These are phyloP conservation scores for Hyperoplus immaculatus DNA, from an alignment of 2,797 vertebrate genomes.

Conservation along the genomic window DNA sequence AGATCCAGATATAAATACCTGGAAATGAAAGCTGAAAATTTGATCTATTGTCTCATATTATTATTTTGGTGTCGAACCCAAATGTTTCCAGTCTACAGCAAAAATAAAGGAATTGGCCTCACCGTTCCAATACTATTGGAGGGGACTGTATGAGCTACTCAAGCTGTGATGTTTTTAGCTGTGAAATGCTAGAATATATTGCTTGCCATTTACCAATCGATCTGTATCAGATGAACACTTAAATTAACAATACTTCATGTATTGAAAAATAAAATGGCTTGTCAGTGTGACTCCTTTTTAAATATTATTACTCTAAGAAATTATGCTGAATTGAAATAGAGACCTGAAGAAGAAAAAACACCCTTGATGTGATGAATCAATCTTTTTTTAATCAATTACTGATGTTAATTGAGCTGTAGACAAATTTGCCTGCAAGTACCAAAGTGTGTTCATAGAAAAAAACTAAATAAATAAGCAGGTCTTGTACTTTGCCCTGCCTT, in stretches of 20 bases:
- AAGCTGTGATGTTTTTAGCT: conserved; percentile 32
- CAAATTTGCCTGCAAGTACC: conserved; percentile 40
- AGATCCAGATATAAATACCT: too few relatives aligned
- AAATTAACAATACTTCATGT: conserved; percentile 20
- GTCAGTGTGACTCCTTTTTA: conserved; percentile 28
- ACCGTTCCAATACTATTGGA: too few relatives aligned
- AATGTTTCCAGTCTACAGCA: too few relatives aligned
- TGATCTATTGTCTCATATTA: too few relatives aligned
- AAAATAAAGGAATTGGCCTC: too few relatives aligned
- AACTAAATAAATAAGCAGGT: conserved; percentile 17
- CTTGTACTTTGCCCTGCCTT: conserved; percentile 54
- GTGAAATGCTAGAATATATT: neutral
- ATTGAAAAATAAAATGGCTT: conserved; percentile 30
- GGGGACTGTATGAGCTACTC: conserved; percentile 1
- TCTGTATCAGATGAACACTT: conserved; percentile 3
- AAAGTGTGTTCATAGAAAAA: conserved; percentile 47
- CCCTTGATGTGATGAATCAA: conserved; percentile 39
- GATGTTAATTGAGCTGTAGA: conserved; percentile 55
- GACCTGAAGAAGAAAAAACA: conserved; percentile 22
- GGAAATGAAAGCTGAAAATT: too few relatives aligned
- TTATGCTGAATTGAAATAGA: conserved; percentile 47
- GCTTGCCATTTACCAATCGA: neutral
- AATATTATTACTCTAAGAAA: conserved; percentile 31
- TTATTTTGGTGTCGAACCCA: too few relatives aligned
- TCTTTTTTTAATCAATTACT: conserved; percentile 57